Conservation (phyloP, 2,888 invertebrate genomes). For the Chorisops tibialis region DNA sequence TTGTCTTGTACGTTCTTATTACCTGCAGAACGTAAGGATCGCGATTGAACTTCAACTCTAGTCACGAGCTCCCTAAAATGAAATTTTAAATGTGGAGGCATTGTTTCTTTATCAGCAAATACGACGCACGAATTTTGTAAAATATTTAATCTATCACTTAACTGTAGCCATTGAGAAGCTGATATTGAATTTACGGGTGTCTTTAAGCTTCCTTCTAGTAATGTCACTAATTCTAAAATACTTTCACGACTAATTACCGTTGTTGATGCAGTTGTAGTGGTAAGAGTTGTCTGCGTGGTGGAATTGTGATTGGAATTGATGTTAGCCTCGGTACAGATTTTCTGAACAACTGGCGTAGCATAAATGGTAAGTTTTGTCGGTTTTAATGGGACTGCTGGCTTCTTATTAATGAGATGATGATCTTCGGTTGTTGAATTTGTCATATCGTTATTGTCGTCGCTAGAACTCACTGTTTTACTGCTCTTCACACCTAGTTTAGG, state of each 20-base stretch:
- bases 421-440: constrained; percentile 18
- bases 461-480: constrained; percentile 3
- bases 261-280: constrained; percentile 46
- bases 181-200: constrained; percentile 54
- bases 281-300: constrained; percentile 31
- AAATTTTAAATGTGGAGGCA: constrained; percentile 84
- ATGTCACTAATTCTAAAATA: constrained; percentile 64
- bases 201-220: constrained; percentile 63
- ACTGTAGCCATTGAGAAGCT: constrained; percentile 71
- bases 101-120: constrained; percentile 73
- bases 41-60: constrained; percentile 66
- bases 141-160: constrained; percentile 76
- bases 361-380: constrained; percentile 67
- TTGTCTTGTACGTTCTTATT: constrained; percentile 67
- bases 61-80: constrained; percentile 75
- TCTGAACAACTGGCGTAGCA: constrained; percentile 66
- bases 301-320: constrained; percentile 17
- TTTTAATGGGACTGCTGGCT: constrained; percentile 69
- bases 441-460: constrained; percentile 32
- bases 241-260: constrained; percentile 56
- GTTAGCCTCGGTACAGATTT: constrained; percentile 33
- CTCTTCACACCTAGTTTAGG: constrained; percentile 57
- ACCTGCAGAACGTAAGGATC: constrained; percentile 66
- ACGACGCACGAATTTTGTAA: constrained; percentile 79
- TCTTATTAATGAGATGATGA: constrained; percentile 48